Evolutionary conservation across 2,888 invertebrate species (phyloP).

Genomic region (Xestia sexstrigata): DNA sequence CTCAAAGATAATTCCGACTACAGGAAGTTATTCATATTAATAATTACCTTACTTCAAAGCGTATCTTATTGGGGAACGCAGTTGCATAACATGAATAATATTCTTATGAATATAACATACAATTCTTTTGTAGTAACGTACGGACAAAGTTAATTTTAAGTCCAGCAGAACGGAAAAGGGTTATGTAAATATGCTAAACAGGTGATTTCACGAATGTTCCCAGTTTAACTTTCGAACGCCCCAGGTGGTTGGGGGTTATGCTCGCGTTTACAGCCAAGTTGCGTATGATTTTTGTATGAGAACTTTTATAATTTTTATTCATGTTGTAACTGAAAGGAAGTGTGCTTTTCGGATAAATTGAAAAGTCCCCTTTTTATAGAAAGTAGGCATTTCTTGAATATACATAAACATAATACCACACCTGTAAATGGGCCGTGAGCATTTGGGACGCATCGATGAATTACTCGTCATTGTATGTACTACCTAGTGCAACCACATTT

Average conservation of each 20-base stretch:
- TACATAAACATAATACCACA: neutral
- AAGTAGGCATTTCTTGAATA: neutral
- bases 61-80: slow-evolving; percentile 62
- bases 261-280: slow-evolving; percentile 24
- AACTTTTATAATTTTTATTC: slow-evolving; percentile 32
- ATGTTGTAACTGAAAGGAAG: slow-evolving; percentile 22
- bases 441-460: no score
- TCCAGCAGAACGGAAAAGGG: slow-evolving; percentile 66
- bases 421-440: no score
- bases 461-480: no score
- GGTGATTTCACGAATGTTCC: slow-evolving; percentile 66
- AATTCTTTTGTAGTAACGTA: slow-evolving; percentile 72
- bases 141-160: slow-evolving; percentile 62
- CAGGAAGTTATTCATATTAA: slow-evolving; percentile 61
- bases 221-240: slow-evolving; percentile 57
- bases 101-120: slow-evolving; percentile 76
- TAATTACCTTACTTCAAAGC: slow-evolving; percentile 62
- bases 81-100: slow-evolving; percentile 73
- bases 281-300: slow-evolving; percentile 32
- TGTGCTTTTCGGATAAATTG: neutral
- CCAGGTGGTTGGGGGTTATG: slow-evolving; percentile 41
- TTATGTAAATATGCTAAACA: slow-evolving; percentile 75
- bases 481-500: neutral
- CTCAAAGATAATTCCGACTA: slow-evolving; percentile 45
- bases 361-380: neutral